Evolutionary conservation across 2,797 vertebrate species (phyloP).

Genomic region (Iguana delicatissima): DNA sequence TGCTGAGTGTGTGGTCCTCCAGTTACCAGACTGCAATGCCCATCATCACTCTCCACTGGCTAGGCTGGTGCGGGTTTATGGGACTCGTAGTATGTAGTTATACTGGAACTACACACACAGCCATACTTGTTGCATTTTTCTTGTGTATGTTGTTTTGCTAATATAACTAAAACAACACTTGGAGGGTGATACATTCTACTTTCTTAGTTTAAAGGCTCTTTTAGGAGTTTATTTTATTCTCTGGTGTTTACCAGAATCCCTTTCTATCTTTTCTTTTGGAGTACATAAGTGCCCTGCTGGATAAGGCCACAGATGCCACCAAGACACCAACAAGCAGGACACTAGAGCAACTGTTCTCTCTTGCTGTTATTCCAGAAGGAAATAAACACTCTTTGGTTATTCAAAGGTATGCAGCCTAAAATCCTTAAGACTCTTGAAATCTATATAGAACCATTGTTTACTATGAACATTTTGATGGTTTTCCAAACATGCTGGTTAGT

Average conservation of each 20-base stretch:
- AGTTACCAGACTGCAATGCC: not conserved
- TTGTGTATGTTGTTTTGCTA: not conserved
- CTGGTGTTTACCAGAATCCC: not conserved
- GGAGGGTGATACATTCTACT: not conserved
- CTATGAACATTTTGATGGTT: not conserved
- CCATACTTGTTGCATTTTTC: no score
- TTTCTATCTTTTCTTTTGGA: not conserved
- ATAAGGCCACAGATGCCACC: not conserved
- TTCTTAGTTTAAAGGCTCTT: not conserved
- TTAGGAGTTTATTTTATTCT: not conserved
- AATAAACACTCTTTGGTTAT: no score
- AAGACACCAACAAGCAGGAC: not conserved
- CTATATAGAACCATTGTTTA: not conserved
- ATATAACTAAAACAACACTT: not conserved
- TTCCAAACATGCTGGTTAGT: slow-evolving; percentile 28
- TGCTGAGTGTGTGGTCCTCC: not conserved
- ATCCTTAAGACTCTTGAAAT: not conserved
- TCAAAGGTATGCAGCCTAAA: not conserved
- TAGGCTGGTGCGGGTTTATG: not conserved
- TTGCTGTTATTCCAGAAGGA: no score
- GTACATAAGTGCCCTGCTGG: not conserved
- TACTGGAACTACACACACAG: no score
- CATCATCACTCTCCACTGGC: not conserved
- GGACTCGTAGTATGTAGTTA: not conserved
- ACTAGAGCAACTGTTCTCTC: not conserved